Base-by-base conservation (phyloP, 2,888 invertebrate species). In the Chalcis sispes region DNA sequence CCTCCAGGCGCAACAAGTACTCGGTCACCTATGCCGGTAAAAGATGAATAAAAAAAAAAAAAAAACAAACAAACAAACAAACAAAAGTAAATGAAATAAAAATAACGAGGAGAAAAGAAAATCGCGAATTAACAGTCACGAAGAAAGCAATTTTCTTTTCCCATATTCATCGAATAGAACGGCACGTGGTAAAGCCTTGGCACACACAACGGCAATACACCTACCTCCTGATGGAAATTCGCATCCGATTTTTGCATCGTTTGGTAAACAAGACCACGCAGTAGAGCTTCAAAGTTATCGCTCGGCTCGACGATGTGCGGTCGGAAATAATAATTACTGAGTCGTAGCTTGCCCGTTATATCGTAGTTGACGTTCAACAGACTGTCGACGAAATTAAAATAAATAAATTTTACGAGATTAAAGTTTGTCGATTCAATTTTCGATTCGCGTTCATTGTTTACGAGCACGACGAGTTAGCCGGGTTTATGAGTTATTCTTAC, bases 311-410 rank as follows among this genome's bases (percentile, higher is more conserved):
- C 87, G 0, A 92, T 87, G 23, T 89, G 87, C 0, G 92, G 92
- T 77, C 91, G 90, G 84, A 91, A 90, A 83, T 90, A 92, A 82
- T 91, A 89, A 85, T 92, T 91, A 81, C 91, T 92, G 61, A 92
- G 81, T 79, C 92, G 90, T 0, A 82, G 18, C n/a, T 58, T 73
- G 15, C 79, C 48, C 4, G 58, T 50, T 10, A 64, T 66, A 29
- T 65, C 32, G 29, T 74, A 69, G 42, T 61, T 62, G n/a, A 74
- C 66, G 27, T 77, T 36, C 32, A 74, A 58, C n/a, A 80, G 62
- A 2, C 77, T 77, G 70, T 25, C 40, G n/a, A 20, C 15, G 52
- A 42, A 58, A 3, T 32, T 10, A 25, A 36, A 52, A 52, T 36
- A 10, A 36, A 36, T n/a, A n/a, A n/a, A 13, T 23, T 36, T 50